Evolutionary conservation across 2,113 vertebrate species (phyloP), one percentile per base, ranked within the genome.

Genomic region (Polypterus bichir): DNA sequence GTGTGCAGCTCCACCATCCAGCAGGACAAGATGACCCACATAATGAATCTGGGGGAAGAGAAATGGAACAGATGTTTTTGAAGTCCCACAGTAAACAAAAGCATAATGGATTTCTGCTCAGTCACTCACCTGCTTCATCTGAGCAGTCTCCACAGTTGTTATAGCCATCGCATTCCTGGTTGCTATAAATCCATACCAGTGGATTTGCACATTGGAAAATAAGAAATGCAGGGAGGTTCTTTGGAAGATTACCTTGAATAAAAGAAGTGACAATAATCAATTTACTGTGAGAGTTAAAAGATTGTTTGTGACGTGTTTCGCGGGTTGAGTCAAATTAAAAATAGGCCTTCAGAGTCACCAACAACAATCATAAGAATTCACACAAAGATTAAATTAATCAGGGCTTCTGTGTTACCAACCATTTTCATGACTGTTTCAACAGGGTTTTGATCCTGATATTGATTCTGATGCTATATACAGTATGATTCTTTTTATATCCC

Each of bases 71-170:
- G 7, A 53, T 53, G 7, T 53, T 53, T 53, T 53, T 53, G 7
- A 53, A 46, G 6, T 4, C 47, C 27, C 46, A 7, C 49, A 60
- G 4, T n/a, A 8, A 60, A 7, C 51, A 53, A 10, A 54, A 11
- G 9, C 3, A 54, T 54, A 8, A 8, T 3, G 51, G 44, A 48
- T 48, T 60, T 27, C 27, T 27, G 27, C 2, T 27, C 27, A 27
- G 27, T 27, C 88, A 73, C 68, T 68, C 67, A 3, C 73, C 76
- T 0, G 47, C 66, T 66, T 89, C 88, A 0, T 91, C 88, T 0
- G 87, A 91, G 67, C 88, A 91, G 71, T 91, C 88, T 11, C 88
- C 87, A 0, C 88, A 91, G 71, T 86, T 74, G 1, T 91, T 91
- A 61, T 72, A 54, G 1, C 82, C 63, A 0, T 90, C 65, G 10